A percentile compares a stretch with the other conserved stretches of the same genome.
Evolutionary conservation across 2,888 invertebrate species (phyloP).

Genomic region (Amaurobius ferox): DNA sequence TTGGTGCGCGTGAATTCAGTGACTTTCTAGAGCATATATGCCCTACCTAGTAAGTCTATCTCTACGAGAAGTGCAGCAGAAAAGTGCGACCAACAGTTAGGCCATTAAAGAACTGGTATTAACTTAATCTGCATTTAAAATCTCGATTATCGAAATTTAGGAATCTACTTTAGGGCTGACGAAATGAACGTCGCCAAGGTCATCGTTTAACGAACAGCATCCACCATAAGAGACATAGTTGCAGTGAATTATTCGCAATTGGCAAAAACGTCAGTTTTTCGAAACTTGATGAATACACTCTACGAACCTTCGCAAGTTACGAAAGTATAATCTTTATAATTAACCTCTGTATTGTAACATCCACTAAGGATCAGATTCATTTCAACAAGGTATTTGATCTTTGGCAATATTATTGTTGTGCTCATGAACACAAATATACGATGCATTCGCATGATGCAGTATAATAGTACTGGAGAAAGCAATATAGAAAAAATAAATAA

Average conservation of each 20-base stretch:
- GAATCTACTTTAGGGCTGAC: background rate
- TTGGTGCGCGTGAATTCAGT: background rate
- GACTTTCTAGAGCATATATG: background rate
- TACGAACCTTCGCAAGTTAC: too few species aligned
- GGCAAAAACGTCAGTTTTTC: too few species aligned
- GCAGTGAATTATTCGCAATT: too few species aligned
- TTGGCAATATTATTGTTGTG: too few species aligned
- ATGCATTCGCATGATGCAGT: too few species aligned
- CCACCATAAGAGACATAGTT: background rate
- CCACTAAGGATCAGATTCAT: slow-evolving; percentile 4
- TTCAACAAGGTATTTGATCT: background rate
- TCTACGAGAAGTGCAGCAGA: slow-evolving; percentile 16
- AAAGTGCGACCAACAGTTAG: background rate
- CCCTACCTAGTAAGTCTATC: background rate
- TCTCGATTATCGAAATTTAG: background rate
- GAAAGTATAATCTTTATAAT: too few species aligned
- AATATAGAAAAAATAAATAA: too few species aligned
- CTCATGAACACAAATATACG: too few species aligned
- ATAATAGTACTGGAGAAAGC: too few species aligned
- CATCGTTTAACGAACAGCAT: background rate
- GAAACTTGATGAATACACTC: too few species aligned
- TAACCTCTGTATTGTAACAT: background rate
- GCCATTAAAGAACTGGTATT: background rate
- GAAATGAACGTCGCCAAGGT: background rate
- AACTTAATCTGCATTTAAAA: background rate